Evolutionary conservation across 2,113 vertebrate genomes (phyloP).

Genomic region (Zosterops lateralis): DNA sequence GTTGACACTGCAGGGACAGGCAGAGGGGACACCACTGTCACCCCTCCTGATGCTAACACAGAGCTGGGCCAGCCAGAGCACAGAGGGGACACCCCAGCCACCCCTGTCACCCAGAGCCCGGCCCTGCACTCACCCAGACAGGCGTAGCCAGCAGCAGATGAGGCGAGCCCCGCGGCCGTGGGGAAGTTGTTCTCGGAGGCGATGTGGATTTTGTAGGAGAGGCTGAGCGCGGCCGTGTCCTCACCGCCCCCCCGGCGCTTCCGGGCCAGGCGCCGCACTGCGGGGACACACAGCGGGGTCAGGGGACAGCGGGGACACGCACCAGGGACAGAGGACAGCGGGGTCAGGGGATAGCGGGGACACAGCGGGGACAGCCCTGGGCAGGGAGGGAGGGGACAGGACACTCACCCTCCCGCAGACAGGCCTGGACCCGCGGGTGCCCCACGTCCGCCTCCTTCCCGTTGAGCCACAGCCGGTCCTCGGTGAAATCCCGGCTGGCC

Average conservation of each 20-base stretch:
- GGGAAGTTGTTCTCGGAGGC: conserved; percentile 94
- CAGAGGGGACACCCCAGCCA: neutral
- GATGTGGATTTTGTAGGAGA: conserved; percentile 86
- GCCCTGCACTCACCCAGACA: conserved; percentile 84
- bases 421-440: conserved; percentile 88
- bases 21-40: neutral
- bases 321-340: too few relatives aligned
- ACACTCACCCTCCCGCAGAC: conserved; percentile 85
- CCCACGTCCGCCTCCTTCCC: conserved; percentile 82
- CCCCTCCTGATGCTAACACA: neutral
- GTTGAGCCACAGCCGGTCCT: conserved; percentile 93
- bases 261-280: conserved; percentile 86
- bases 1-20: neutral
- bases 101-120: neutral
- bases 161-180: conserved; percentile 91
- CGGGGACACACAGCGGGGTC: neutral
- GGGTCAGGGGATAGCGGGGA: neutral
- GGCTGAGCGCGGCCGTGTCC: conserved; percentile 21
- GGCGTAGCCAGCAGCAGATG: conserved; percentile 92
- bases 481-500: conserved; percentile 81
- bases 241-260: conserved; percentile 71
- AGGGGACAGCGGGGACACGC: neutral
- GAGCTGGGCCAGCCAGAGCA: neutral
- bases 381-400: neutral
- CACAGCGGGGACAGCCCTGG: conserved; percentile 50